A percentile compares a stretch with the other conserved stretches of the same genome.
phyloP scores from a whole-genome alignment of 2,888 invertebrate species.

The Leucoptera coffeella region DNA sequence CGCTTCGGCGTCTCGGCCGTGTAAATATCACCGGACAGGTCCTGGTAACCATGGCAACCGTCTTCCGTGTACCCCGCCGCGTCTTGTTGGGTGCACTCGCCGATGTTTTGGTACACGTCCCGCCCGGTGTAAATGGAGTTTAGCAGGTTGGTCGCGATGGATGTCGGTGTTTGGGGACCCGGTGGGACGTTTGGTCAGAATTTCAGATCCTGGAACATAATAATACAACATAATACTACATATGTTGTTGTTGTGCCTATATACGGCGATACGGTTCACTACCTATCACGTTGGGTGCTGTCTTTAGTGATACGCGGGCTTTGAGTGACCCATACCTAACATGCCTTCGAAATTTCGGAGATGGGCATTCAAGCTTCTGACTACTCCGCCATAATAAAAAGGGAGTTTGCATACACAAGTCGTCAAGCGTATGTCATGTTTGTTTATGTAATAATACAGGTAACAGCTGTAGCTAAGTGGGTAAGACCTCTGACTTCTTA shows the following conservation, averaged over 20 bases:
- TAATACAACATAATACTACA: neutral
- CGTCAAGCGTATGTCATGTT: too few species aligned
- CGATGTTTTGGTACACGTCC: conserved; percentile 28
- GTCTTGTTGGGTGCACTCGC: neutral
- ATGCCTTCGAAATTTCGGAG: too few species aligned
- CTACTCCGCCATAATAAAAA: too few species aligned
- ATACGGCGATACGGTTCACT: too few species aligned
- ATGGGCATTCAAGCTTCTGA: too few species aligned
- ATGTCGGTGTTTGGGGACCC: conserved; percentile 21
- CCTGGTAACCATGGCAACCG: neutral
- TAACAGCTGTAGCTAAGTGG: too few species aligned
- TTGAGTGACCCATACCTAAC: neutral
- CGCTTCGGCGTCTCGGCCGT: neutral
- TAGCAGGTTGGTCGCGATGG: conserved; percentile 34
- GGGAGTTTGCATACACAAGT: too few species aligned
- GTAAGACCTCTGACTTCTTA: too few species aligned
- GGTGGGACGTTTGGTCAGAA: conserved; percentile 54
- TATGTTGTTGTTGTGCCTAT: neutral
- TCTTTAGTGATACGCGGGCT: too few species aligned
- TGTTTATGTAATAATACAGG: too few species aligned
- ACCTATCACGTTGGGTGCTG: too few species aligned
- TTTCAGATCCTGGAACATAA: conserved; percentile 42
- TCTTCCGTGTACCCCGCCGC: neutral
- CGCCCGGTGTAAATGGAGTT: conserved; percentile 30
- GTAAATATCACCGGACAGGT: neutral